phyloP scores from a whole-genome alignment of 2,888 invertebrate species.

The Cataglyphis altisquamis region DNA sequence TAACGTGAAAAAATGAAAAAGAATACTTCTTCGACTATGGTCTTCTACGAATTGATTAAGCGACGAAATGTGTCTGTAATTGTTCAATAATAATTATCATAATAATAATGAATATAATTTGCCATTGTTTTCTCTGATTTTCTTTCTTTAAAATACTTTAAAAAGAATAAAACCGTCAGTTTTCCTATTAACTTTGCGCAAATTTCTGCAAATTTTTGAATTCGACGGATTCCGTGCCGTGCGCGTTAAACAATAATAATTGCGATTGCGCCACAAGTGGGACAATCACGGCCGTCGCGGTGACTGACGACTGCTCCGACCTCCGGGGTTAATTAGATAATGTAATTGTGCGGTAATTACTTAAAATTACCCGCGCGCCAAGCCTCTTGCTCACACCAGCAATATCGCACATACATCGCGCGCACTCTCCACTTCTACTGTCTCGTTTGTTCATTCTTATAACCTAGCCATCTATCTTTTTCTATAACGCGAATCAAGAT shows the following conservation, averaged over 20 bases:
- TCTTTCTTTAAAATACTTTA: not conserved
- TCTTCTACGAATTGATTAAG: slow-evolving; percentile 34
- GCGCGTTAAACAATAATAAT: slow-evolving; percentile 83
- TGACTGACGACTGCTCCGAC: slow-evolving; percentile 77
- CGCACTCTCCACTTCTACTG: slow-evolving; percentile 44
- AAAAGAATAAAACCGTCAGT: not conserved
- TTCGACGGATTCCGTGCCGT: slow-evolving; percentile 16
- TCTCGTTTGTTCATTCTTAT: slow-evolving; percentile 58
- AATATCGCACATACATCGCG: slow-evolving; percentile 55
- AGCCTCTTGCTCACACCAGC: slow-evolving; percentile 71
- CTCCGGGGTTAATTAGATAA: slow-evolving; percentile 85
- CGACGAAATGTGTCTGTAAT: not conserved
- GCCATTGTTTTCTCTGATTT: not conserved
- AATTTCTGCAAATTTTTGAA: slow-evolving; percentile 39
- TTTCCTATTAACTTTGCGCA: not conserved
- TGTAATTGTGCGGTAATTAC: slow-evolving; percentile 85
- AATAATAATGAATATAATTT: not conserved
- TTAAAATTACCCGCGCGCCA: slow-evolving; percentile 82
- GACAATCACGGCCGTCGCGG: slow-evolving; percentile 81
- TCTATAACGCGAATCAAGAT: slow-evolving; percentile 30
- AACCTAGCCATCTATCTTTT: slow-evolving; percentile 8
- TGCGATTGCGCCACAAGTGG: slow-evolving; percentile 81
- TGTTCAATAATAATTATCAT: slow-evolving; percentile 2
- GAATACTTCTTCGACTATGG: not conserved
- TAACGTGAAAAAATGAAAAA: not conserved